Conservation (phyloP, 2,797 vertebrate genomes). For the Rhabdomys pumilio region DNA sequence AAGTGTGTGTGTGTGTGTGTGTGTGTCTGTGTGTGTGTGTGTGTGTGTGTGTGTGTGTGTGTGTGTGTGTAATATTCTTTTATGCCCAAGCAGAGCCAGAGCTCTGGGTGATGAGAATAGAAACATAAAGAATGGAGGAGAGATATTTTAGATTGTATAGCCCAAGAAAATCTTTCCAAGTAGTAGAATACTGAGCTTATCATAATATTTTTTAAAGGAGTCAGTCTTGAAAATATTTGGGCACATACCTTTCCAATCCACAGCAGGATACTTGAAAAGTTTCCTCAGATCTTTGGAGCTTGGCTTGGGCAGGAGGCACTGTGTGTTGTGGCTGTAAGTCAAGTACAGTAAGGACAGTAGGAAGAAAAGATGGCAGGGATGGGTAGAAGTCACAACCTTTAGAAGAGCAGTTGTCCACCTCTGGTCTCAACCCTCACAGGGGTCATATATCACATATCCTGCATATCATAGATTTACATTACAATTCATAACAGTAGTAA, state of each 20-base stretch:
- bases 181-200: not conserved
- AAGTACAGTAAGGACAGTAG: not conserved
- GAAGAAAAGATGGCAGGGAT: not conserved
- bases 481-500: too few relatives aligned
- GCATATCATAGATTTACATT: too few relatives aligned
- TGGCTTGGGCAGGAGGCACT: not conserved
- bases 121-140: not conserved
- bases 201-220: constrained; percentile 22
- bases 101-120: not conserved
- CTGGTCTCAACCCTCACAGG: too few relatives aligned
- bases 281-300: not conserved
- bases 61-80: too few relatives aligned
- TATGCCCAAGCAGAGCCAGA: too few relatives aligned
- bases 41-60: too few relatives aligned
- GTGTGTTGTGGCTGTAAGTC: not conserved
- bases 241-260: not conserved
- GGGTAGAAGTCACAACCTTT: not conserved
- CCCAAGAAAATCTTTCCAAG: constrained; percentile 56
- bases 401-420: not conserved
- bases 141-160: not conserved
- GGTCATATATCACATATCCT: not conserved
- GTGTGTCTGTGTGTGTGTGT: too few relatives aligned
- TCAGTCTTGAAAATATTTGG: not conserved
- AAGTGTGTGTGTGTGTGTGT: too few relatives aligned
- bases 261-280: not conserved